Percentiles rank a stretch among this genome's conserved stretches.
These are phyloP conservation scores for Ctenodactylus gundi DNA, from an alignment of 2,113 vertebrate species.

Conservation along the genomic window DNA sequence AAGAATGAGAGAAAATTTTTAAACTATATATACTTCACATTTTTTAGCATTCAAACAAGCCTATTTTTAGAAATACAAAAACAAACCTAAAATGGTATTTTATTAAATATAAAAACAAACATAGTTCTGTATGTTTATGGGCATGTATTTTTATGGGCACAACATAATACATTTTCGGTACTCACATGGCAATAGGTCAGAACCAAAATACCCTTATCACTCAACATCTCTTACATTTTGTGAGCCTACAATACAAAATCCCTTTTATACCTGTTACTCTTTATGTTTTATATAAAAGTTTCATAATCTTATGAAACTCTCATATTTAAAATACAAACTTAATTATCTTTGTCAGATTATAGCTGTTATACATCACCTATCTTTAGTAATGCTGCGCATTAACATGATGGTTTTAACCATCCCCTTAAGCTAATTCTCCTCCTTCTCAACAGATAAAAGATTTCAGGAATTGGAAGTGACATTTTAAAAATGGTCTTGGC, in stretches of 20 bases:
- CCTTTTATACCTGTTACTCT: not conserved
- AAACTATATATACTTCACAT: not conserved
- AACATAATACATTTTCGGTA: not conserved
- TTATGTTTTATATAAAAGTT: constrained; percentile 35
- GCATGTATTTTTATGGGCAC: not conserved
- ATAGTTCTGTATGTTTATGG: not conserved
- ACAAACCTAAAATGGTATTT: not conserved
- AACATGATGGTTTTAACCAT: constrained; percentile 60
- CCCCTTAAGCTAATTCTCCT: constrained; percentile 68
- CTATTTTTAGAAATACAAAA: constrained; percentile 36
- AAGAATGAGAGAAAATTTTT: not conserved
- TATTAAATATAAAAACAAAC: not conserved
- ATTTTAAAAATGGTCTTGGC: constrained; percentile 63
- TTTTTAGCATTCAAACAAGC: not conserved
- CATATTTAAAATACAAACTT: constrained; percentile 52
- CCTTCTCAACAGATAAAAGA: constrained; percentile 61
- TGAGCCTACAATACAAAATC: not conserved
- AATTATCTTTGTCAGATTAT: constrained; percentile 69
- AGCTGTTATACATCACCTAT: constrained; percentile 12
- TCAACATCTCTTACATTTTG: not conserved
- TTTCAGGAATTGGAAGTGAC: constrained; percentile 56
- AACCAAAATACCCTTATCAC: not conserved
- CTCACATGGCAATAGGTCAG: not conserved
- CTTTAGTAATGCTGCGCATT: constrained; percentile 54
- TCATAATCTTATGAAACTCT: constrained; percentile 29